Base-by-base conservation (phyloP, 2,888 invertebrate species). In the Fabriciana adippe region DNA sequence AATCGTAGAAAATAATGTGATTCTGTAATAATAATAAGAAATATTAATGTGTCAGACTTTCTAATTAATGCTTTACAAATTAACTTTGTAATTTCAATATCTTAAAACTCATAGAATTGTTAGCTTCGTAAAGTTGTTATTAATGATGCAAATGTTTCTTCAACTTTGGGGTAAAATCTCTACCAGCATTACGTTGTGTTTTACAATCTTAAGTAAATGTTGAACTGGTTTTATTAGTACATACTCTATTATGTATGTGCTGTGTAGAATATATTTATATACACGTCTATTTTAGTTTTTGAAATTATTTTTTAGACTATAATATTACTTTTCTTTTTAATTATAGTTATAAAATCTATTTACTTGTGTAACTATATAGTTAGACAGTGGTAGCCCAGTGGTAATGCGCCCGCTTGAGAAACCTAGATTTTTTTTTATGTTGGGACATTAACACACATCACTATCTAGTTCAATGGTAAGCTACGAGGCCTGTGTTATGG, bases 71-170 rank as follows among this genome's bases (percentile, higher is more conserved):
- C 64, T 21, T 60, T 60, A 45, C 50, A 54, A 41, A 59, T 54
- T 54, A 66, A 66, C 59, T 66, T 60, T 45, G 59, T 60, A 41
- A 66, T 59, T 65, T 59, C 51, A 59, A 65, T 53, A 60, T 48
- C 48, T 60, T 60, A 35, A 55, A 65, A 57, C 57, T 53, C 45
- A 59, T 35, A 67, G 55, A 62, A 62, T 67, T 67, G 55, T 41
- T 47, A 56, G 55, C 47, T 56, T 67, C 41, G 51, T 56, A 11
- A 62, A 67, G 61, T 61, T 61, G 66, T 66, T 55, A 67, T 68
- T 68, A 68, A 68, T 68, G 59, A 68, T 68, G 64, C 55, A 54
- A 59, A 68, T 47, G 54, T 54, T 63, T 64, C 47, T n/a, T 60
- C 5, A 64, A 68, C 55, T 55, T 64, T 50, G 6, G 53, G 31